Percentiles rank a stretch among this genome's conserved stretches.
Evolutionary conservation across 1,140 invertebrate species (phyloP).

Genomic region (Brachionus angularis): DNA sequence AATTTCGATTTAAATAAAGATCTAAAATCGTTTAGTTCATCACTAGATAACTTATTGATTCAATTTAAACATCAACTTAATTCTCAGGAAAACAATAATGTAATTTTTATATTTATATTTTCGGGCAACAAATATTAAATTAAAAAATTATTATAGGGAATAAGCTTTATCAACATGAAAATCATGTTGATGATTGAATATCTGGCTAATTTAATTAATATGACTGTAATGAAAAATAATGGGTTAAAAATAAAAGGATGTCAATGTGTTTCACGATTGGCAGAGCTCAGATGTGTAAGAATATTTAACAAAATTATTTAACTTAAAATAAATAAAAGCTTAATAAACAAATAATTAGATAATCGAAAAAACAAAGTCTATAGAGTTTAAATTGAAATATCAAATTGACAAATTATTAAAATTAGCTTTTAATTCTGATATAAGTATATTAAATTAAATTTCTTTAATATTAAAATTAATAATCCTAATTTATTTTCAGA

Average conservation of each 20-base stretch:
- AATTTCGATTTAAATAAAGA: neutral
- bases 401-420: conserved; percentile 41
- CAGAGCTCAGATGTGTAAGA: conserved; percentile 27
- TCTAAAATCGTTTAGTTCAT: neutral
- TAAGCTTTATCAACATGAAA: conserved; percentile 40
- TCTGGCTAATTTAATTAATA: conserved; percentile 5
- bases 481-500: too few relatives aligned
- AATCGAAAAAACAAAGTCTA: conserved; percentile 36
- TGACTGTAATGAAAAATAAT: neutral
- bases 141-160: conserved; percentile 3
- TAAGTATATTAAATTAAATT: neutral
- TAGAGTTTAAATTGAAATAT: conserved; percentile 34
- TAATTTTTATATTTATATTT: neutral
- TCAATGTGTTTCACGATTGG: conserved; percentile 22
- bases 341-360: neutral
- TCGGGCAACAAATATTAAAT: neutral
- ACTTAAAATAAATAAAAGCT: neutral
- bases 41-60: neutral
- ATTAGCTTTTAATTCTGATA: neutral
- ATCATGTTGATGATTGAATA: conserved; percentile 31
- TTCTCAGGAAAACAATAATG: conserved; percentile 14
- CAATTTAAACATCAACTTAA: neutral
- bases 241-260: neutral
- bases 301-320: neutral
- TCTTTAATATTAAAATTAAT: neutral